Evolutionary conservation across 2,113 vertebrate genomes (phyloP).

Genomic region (Pangasianodon gigas): DNA sequence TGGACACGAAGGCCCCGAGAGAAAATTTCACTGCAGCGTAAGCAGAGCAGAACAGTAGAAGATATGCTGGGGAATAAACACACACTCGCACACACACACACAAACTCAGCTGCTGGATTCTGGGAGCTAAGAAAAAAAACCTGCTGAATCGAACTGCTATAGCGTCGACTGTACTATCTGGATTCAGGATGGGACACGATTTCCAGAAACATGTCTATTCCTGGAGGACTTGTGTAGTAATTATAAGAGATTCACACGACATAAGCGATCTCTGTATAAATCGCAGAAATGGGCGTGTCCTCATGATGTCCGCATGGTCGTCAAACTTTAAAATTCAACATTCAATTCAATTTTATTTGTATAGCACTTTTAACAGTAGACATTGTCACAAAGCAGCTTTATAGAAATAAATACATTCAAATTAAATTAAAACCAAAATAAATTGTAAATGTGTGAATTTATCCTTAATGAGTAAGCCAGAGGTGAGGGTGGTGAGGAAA

Average conservation of each 20-base stretch:
- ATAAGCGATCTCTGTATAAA: background rate
- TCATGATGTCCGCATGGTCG: background rate
- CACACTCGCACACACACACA: background rate
- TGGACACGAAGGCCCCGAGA: conserved; percentile 50
- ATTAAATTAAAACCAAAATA: no score
- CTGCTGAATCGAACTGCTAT: background rate
- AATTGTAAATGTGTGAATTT: no score
- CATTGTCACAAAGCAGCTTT: no score
- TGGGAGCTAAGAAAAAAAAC: background rate
- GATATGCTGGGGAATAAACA: background rate
- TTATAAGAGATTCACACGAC: background rate
- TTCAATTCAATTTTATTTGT: no score
- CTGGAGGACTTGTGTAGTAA: background rate
- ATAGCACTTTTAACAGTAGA: no score
- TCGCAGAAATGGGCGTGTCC: background rate
- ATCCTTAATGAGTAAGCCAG: no score
- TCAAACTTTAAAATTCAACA: background rate
- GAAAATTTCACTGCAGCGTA: conserved; percentile 41
- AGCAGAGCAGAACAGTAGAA: conserved; percentile 8
- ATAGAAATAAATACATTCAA: no score
- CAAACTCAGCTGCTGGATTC: background rate
- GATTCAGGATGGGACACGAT: background rate
- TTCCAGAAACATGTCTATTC: background rate
- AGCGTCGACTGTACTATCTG: background rate
- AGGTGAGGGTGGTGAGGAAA: no score